Base-by-base conservation (phyloP, 35 echinoderm and acorn worm species). In the Chiridota heheva region DNA sequence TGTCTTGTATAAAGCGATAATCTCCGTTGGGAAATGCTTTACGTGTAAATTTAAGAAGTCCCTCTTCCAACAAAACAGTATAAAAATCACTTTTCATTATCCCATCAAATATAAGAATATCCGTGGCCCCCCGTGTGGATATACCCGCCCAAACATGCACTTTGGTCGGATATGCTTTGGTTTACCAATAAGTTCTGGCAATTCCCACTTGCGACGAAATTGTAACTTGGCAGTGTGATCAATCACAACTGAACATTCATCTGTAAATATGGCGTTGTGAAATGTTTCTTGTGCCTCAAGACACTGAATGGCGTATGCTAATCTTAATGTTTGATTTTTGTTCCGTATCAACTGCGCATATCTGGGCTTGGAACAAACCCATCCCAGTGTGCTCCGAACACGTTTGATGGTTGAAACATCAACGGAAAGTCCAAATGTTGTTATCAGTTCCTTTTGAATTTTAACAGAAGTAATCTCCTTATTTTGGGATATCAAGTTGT, bases 151-250 rank as follows among this genome's bases (percentile, higher is more conserved):
- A 68, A 0, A 68, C 64, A 51, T 51, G 46, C 46, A 51, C 20
- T 20, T 51, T 51, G 20, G n/a, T n/a, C n/a, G 46, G 46, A n/a
- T 7, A 51, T 51, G 46, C n/a, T 51, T 51, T 51, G 46, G 46
- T 20, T 51, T 51, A 4, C 58, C 20, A 31, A 60, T 60, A 60
- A 60, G 58, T 24, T 22, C 3, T 7, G 20, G 58, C 33, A 68
- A 20, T 15, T 68, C 28, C 29, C 64, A 30, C 15, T 36, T 68
- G n/a, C 64, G 34, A 15, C 64, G 10, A 15, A 68, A 68, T 20
- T 68, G 64, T 68, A 68, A 36, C 15, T 68, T 68, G 6, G 64
- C 34, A 7, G 28, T 68, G 64, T 71, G 68, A 43, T 71, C 68
- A 5, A 71, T 71, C 31, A 44, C 40, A 20, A 42, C 68, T 0